Percentiles rank a stretch among this genome's conserved stretches.
Conservation (phyloP, 2,113 vertebrate species). For the Sturnira hondurensis region DNA sequence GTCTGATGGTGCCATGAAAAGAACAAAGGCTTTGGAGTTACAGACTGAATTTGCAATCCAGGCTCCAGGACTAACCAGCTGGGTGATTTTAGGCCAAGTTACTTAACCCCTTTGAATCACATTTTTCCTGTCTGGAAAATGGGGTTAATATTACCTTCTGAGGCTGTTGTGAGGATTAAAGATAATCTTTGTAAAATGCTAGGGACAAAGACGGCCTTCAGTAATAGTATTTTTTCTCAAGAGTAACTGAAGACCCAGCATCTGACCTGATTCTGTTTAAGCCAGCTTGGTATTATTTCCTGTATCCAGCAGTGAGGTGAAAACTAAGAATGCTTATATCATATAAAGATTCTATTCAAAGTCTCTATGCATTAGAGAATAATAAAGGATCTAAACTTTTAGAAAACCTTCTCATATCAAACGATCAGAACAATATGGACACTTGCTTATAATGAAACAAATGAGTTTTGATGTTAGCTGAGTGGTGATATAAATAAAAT, state of each 20-base stretch:
- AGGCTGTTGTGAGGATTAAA: neutral
- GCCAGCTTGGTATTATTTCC: constrained; percentile 47
- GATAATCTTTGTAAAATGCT: neutral
- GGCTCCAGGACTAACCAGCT: neutral
- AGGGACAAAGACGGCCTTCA: neutral
- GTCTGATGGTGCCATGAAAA: neutral
- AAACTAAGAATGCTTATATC: constrained; percentile 6
- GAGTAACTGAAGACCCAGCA: neutral
- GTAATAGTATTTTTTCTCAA: neutral
- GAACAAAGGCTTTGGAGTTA: neutral
- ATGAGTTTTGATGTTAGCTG: neutral
- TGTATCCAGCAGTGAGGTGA: neutral
- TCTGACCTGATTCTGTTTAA: constrained; percentile 30
- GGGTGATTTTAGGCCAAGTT: neutral
- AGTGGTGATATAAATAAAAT: neutral
- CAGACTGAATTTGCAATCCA: neutral
- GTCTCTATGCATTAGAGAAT: neutral
- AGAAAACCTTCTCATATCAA: neutral
- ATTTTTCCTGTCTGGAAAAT: neutral
- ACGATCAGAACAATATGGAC: neutral
- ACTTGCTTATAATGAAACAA: neutral
- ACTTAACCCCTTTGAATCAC: neutral
- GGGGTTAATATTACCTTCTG: neutral
- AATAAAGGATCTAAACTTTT: neutral
- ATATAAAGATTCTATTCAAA: neutral